Evolutionary conservation across 2,113 vertebrate species (phyloP).

Genomic region (Carlito syrichta): DNA sequence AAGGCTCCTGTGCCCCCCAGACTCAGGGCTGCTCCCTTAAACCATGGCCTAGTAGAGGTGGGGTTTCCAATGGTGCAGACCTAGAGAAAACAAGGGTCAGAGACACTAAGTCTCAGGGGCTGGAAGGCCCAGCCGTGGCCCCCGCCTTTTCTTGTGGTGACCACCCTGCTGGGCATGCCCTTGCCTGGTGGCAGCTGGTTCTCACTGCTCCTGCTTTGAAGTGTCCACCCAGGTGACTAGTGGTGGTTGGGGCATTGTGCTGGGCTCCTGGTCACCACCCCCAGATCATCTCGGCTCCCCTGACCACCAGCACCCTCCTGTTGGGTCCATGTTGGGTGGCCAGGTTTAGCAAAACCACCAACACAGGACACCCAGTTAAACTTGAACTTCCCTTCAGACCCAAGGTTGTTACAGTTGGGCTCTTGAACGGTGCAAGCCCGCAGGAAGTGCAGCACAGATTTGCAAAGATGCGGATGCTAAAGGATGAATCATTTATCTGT

Average conservation of each 20-base stretch:
- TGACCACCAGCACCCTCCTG: no score
- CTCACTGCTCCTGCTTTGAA: no score
- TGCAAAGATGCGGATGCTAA: fast-evolving
- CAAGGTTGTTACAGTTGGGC: not conserved
- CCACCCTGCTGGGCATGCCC: not conserved
- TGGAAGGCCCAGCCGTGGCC: not conserved
- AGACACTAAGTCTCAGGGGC: not conserved
- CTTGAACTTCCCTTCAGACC: not conserved
- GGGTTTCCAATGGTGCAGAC: not conserved
- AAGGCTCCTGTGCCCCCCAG: no score
- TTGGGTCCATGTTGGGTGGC: fast-evolving
- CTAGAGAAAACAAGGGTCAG: not conserved
- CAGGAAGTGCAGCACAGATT: fast-evolving
- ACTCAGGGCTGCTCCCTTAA: not conserved
- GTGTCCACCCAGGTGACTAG: not conserved
- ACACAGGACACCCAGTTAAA: no score
- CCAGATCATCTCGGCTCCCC: not conserved
- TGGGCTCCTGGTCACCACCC: not conserved
- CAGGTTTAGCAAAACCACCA: not conserved
- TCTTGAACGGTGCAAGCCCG: not conserved
- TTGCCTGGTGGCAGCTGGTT: not conserved
- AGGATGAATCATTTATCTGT: not conserved
- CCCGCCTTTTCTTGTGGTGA: no score
- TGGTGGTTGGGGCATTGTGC: not conserved
- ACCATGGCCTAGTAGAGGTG: not conserved